Evolutionary conservation across 2,888 invertebrate species (phyloP).

Genomic region (Napeogenes inachia): DNA sequence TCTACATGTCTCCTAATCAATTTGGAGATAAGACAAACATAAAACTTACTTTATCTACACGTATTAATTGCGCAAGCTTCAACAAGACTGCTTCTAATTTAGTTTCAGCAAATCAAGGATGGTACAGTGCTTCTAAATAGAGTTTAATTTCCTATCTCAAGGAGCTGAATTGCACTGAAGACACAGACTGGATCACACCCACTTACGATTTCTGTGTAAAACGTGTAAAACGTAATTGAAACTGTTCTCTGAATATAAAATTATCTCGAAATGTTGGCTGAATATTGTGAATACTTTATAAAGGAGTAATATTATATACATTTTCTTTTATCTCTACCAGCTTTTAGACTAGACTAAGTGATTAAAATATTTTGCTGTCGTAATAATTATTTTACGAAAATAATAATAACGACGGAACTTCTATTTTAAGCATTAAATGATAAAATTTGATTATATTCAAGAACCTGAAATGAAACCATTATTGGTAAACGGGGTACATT

Average conservation of each 20-base stretch:
- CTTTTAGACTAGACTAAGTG: too few species aligned
- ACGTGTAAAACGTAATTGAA: constrained; percentile 26
- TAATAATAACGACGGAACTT: too few species aligned
- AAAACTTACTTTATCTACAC: not conserved
- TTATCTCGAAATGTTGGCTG: constrained; percentile 11
- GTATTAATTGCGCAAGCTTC: constrained; percentile 7
- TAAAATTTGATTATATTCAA: too few species aligned
- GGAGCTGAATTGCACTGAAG: constrained; percentile 13
- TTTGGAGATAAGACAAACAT: not conserved
- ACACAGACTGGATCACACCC: constrained; percentile 14
- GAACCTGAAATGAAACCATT: too few species aligned
- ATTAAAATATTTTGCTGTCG: too few species aligned
- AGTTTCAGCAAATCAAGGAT: constrained; percentile 22
- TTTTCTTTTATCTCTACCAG: not conserved
- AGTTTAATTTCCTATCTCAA: constrained; percentile 22
- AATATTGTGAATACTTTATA: constrained; percentile 11
- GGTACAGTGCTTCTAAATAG: constrained; percentile 20
- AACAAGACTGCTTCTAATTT: constrained; percentile 17
- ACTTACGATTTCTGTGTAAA: constrained; percentile 17
- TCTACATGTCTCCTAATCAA: too few species aligned
- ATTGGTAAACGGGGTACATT: too few species aligned
- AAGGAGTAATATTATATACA: not conserved
- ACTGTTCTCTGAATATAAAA: constrained; percentile 22
- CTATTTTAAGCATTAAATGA: too few species aligned
- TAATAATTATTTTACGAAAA: too few species aligned